Evolutionary conservation across 2,113 vertebrate species (phyloP).

Genomic region (Gymnarchus niloticus): DNA sequence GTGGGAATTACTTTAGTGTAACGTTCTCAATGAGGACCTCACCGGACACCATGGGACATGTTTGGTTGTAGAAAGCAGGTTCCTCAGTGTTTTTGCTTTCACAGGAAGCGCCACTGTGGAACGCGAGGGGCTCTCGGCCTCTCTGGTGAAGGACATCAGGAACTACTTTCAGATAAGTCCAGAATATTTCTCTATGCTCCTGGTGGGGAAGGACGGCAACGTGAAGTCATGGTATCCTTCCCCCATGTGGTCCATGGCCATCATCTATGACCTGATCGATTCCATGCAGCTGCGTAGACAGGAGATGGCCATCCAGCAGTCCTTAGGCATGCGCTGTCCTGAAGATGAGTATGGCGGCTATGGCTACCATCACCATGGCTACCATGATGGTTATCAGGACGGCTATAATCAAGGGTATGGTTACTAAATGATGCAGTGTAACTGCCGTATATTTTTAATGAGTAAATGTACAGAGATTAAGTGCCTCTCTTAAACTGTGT

Average conservation of each 20-base stretch:
- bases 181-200: slow-evolving; percentile 97
- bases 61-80: background rate
- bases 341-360: slow-evolving; percentile 95
- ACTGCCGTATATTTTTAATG: slow-evolving; percentile 22
- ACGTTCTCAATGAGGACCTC: background rate
- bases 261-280: slow-evolving; percentile 93
- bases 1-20: background rate
- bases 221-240: slow-evolving; percentile 99
- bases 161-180: slow-evolving; percentile 98
- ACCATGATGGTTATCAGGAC: slow-evolving; percentile 89
- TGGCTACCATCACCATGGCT: slow-evolving; percentile 89
- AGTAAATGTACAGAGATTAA: slow-evolving; percentile 23
- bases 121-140: slow-evolving; percentile 79
- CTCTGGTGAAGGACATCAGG: slow-evolving; percentile 88
- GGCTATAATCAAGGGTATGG: slow-evolving; percentile 90
- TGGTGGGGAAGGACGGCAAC: slow-evolving; percentile 95
- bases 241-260: slow-evolving; percentile 98
- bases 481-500: slow-evolving; percentile 17
- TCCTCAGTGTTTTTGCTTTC: background rate
- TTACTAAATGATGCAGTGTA: slow-evolving; percentile 62
- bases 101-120: slow-evolving; percentile 87
- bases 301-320: slow-evolving; percentile 99
- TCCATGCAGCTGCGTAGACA: slow-evolving; percentile 97
- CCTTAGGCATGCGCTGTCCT: slow-evolving; percentile 90
- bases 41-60: background rate